Percentiles rank a stretch among this genome's conserved stretches.
Conservation (phyloP, 2,888 invertebrate genomes). For the Hymenopus coronatus region DNA sequence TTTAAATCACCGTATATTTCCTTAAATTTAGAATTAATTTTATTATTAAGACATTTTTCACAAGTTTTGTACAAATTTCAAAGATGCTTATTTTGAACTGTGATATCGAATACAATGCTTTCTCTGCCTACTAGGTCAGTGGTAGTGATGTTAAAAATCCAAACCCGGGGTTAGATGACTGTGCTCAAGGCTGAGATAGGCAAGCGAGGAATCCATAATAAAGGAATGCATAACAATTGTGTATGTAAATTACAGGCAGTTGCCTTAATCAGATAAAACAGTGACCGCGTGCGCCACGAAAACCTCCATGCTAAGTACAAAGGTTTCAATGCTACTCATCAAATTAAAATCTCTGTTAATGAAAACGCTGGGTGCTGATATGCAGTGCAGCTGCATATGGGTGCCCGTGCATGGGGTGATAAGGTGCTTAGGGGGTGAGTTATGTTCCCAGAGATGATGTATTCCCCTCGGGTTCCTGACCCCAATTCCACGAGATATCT, state of each 20-base stretch:
- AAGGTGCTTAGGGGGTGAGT: neutral
- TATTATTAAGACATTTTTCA: too few relatives aligned
- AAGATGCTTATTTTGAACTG: too few relatives aligned
- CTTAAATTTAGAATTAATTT: too few relatives aligned
- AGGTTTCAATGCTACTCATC: neutral
- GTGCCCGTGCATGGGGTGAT: neutral
- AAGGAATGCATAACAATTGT: neutral
- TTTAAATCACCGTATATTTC: too few relatives aligned
- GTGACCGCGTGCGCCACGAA: too few relatives aligned
- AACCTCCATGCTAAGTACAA: neutral
- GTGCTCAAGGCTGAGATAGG: too few relatives aligned
- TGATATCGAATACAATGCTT: too few relatives aligned
- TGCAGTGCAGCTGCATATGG: neutral
- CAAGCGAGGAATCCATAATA: neutral
- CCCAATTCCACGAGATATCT: neutral
- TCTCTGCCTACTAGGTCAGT: too few relatives aligned
- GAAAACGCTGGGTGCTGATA: neutral
- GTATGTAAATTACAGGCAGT: neutral
- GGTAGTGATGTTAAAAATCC: too few relatives aligned
- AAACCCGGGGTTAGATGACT: too few relatives aligned
- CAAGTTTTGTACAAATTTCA: too few relatives aligned
- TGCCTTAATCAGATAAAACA: neutral
- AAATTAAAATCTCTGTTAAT: neutral
- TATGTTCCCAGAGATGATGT: neutral
- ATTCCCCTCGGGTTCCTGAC: neutral